phyloP scores from a whole-genome alignment of 1,140 invertebrate species.

The Heterodera carotae region DNA sequence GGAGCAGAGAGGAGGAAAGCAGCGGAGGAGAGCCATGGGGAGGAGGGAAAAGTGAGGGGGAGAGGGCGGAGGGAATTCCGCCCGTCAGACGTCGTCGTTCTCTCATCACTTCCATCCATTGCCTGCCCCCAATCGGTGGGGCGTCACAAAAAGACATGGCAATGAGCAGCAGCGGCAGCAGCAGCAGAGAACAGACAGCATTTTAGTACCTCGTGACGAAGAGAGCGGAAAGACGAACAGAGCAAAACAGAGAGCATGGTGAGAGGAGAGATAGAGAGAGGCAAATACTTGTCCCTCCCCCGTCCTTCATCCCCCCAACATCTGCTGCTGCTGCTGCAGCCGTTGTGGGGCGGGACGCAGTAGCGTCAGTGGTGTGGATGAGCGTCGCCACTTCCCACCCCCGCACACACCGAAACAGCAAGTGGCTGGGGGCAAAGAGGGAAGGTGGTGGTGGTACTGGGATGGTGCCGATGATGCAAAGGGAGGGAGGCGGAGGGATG shows the following conservation, averaged over 20 bases:
- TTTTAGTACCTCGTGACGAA: too few species aligned
- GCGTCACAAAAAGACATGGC: neutral
- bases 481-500: neutral
- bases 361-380: neutral
- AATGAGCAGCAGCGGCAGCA: neutral
- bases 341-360: too few species aligned
- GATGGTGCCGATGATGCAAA: neutral
- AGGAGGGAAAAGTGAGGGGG: too few species aligned
- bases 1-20: too few species aligned
- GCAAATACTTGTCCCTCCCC: neutral
- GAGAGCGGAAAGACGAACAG: neutral
- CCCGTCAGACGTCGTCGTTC: too few species aligned
- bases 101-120: too few species aligned
- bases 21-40: too few species aligned
- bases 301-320: neutral
- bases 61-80: too few species aligned
- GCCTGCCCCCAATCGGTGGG: neutral
- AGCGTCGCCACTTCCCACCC: neutral
- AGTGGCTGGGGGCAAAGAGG: neutral
- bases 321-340: neutral
- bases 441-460: neutral
- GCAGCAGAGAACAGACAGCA: neutral
- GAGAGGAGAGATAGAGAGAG: neutral
- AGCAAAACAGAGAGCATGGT: neutral
- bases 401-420: neutral